Base-by-base conservation (phyloP, 2,797 vertebrate species). In the Falco biarmicus region DNA sequence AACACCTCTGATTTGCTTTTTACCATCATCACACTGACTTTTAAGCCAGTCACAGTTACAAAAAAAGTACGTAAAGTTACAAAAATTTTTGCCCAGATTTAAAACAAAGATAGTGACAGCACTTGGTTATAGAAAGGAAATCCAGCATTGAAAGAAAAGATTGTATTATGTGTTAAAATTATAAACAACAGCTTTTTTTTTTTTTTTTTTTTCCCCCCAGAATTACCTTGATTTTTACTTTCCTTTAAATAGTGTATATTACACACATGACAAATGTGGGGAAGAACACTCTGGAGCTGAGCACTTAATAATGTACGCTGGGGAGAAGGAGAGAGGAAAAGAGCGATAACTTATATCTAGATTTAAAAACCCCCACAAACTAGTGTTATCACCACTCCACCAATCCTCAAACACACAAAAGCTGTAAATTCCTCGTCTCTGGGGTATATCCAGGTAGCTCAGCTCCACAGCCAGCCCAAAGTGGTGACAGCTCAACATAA, bases 111-210 rank as follows among this genome's bases (percentile, higher is more conserved):
- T 18, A 84, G 60, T 79, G 88, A 53, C 60, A 92, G 66, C 41
- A 50, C n/a, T 92, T 71, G n/a, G 79, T 45, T 26, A 39, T 57
- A 51, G 71, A 93, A 89, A 71, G 79, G 84, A 94, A 94, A 87
- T 80, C 79, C 76, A 50, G 0, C 43, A 43, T 43, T 15, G 75
- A 89, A n/a, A 73, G 57, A 64, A n/a, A 34, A 31, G 75, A 77
- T 95, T 87, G 54, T 83, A 68, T 76, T 84, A 41, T 17, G 20
- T 1, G 2, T 39, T 12, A 76, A 63, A 43, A 84, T 87, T 74
- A 91, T 59, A 84, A 94, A 87, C 22, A 73, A 74, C 60, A 45
- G 31, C 9, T 82, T 15, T 87, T 53, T 88, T 83, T 43, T 69
- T 69, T 41, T 41, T 43, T 43, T 43, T 39, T 39, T 37, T 37